Percentiles rank a stretch among this genome's conserved stretches.
phyloP scores from a whole-genome alignment of 2,888 invertebrate species.

The Aspidiotus rigidus region DNA sequence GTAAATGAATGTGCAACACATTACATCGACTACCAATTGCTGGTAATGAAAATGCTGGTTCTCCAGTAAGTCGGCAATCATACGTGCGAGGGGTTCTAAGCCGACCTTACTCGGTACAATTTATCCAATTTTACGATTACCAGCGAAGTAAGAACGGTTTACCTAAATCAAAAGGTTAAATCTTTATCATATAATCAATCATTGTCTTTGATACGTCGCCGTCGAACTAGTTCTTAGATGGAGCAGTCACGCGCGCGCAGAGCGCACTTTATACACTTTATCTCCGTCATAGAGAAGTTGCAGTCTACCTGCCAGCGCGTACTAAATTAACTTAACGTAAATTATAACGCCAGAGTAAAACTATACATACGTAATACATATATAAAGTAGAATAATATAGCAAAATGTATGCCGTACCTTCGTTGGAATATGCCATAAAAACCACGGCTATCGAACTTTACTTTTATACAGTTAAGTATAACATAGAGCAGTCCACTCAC shows the following conservation, averaged over 20 bases:
- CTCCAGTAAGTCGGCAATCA: background rate
- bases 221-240: too few relatives aligned
- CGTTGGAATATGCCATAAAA: constrained; percentile 24
- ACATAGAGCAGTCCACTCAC: constrained; percentile 26
- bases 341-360: background rate
- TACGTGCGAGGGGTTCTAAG: background rate
- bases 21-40: constrained; percentile 11
- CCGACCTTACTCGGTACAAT: too few relatives aligned
- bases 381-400: constrained; percentile 3
- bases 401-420: constrained; percentile 24
- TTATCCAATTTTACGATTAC: too few relatives aligned
- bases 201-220: too few relatives aligned
- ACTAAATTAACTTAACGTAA: too few relatives aligned
- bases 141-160: too few relatives aligned
- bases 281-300: too few relatives aligned
- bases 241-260: too few relatives aligned
- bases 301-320: too few relatives aligned
- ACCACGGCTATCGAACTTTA: constrained; percentile 1
- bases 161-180: too few relatives aligned
- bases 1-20: constrained; percentile 22
- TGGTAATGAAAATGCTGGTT: constrained; percentile 21
- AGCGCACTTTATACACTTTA: too few relatives aligned
- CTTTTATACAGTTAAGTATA: background rate
- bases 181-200: too few relatives aligned
- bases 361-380: constrained; percentile 1